These are phyloP conservation scores for Spongia lamella DNA, from an alignment of 37 sponge, comb jelly and placozoan species.

Conservation along the genomic window DNA sequence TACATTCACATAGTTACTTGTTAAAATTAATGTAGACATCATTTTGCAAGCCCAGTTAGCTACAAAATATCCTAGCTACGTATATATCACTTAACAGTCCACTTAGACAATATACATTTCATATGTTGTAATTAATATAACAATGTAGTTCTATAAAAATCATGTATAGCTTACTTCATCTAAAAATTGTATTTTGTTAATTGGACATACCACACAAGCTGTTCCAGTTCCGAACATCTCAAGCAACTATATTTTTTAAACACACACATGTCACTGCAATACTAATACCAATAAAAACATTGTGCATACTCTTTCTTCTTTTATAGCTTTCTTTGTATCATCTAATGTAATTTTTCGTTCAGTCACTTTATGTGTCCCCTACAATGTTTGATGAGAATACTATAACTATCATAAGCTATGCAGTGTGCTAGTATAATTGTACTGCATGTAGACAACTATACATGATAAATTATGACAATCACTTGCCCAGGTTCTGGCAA, in stretches of 20 bases:
- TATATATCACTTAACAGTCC: too few relatives aligned
- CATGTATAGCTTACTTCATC: slow-evolving; percentile 71
- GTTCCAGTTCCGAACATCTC: slow-evolving; percentile 99
- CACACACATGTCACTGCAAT: too few relatives aligned
- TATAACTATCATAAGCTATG: not conserved
- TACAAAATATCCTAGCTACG: too few relatives aligned
- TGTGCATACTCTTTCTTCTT: slow-evolving; percentile 79
- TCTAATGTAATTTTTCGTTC: slow-evolving; percentile 90
- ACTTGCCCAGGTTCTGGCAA: slow-evolving; percentile 86
- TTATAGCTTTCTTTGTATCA: slow-evolving; percentile 69
- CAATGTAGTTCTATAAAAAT: not conserved
- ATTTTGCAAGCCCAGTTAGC: too few relatives aligned
- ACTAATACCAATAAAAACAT: not conserved
- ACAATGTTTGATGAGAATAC: not conserved
- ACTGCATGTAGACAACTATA: not conserved
- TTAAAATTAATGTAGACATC: too few relatives aligned
- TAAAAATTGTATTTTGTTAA: slow-evolving; percentile 77
- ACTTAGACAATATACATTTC: too few relatives aligned
- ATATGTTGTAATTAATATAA: too few relatives aligned
- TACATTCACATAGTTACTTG: too few relatives aligned
- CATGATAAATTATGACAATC: not conserved
- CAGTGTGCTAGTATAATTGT: not conserved
- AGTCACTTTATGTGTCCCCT: slow-evolving; percentile 87
- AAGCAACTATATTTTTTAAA: slow-evolving; percentile 47
- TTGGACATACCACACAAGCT: slow-evolving; percentile 96